Percentiles rank a stretch among this genome's conserved stretches.
These are phyloP conservation scores for Edolisoma coerulescens DNA, from an alignment of 2,113 vertebrate genomes.

Conservation along the genomic window DNA sequence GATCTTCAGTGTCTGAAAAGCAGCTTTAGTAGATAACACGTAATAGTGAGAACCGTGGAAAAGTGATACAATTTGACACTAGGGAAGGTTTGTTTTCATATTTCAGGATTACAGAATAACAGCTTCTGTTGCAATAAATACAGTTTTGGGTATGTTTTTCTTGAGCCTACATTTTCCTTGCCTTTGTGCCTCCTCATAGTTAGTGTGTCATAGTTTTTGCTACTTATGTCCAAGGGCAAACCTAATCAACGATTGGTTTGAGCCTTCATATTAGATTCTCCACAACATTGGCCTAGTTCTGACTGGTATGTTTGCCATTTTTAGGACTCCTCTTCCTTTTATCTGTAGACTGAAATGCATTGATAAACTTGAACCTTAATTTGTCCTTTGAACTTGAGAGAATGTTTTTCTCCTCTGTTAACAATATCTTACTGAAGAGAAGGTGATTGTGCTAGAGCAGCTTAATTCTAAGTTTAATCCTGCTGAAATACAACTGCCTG, in stretches of 20 bases:
- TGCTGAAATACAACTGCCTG: background rate
- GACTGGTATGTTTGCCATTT: conserved; percentile 29
- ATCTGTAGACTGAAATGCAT: background rate
- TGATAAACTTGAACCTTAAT: conserved; percentile 46
- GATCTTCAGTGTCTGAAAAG: background rate
- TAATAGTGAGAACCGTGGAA: background rate
- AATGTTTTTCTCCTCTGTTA: background rate
- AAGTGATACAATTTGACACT: background rate
- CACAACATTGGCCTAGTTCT: conserved; percentile 21
- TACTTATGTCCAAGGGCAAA: conserved; percentile 53
- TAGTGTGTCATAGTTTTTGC: conserved; percentile 31
- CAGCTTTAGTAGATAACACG: background rate
- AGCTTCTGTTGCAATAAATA: background rate
- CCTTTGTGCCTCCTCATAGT: conserved; percentile 7
- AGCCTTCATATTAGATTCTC: conserved; percentile 34
- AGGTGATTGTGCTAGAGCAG: background rate
- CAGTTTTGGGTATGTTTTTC: background rate
- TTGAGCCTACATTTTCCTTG: background rate
- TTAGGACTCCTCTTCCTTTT: conserved; percentile 32
- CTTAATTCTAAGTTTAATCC: background rate
- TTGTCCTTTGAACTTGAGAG: conserved; percentile 50
- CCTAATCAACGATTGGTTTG: conserved; percentile 1
- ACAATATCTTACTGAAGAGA: background rate
- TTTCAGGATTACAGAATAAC: conserved; percentile 14
- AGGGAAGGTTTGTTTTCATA: conserved; percentile 2